A percentile compares a stretch with the other conserved stretches of the same genome.
Conservation (phyloP, 2,113 vertebrate genomes). For the Entosphenus tridentatus region DNA sequence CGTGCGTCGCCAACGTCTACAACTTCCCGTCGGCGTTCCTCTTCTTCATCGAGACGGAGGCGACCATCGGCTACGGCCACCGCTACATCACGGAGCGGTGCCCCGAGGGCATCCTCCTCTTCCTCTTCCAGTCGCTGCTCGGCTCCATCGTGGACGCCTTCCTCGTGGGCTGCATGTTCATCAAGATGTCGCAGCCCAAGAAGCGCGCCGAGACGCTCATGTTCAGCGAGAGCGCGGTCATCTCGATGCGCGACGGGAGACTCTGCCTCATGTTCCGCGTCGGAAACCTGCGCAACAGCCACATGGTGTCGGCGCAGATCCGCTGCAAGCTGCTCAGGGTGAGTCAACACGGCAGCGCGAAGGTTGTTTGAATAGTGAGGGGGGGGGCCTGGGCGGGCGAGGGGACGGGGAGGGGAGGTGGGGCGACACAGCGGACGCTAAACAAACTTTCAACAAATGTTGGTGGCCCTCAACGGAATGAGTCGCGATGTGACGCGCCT, state of each 20-base stretch:
- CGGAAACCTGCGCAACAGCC: slow-evolving; percentile 95
- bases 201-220: slow-evolving; percentile 90
- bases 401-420: neutral
- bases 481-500: too few species aligned
- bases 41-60: slow-evolving; percentile 95
- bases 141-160: slow-evolving; percentile 96
- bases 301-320: slow-evolving; percentile 97
- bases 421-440: neutral
- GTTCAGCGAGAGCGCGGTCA: slow-evolving; percentile 87
- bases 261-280: slow-evolving; percentile 97
- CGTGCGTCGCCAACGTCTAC: slow-evolving; percentile 91
- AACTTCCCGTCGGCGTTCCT: slow-evolving; percentile 96
- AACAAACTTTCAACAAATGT: neutral
- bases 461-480: neutral
- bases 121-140: slow-evolving; percentile 91
- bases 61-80: slow-evolving; percentile 88
- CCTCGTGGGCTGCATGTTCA: slow-evolving; percentile 97
- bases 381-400: neutral
- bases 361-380: neutral
- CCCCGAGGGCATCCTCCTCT: slow-evolving; percentile 90
- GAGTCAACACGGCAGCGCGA: slow-evolving; percentile 18
- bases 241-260: slow-evolving; percentile 89
- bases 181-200: slow-evolving; percentile 99
- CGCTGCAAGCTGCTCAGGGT: slow-evolving; percentile 98
- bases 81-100: slow-evolving; percentile 96